A percentile compares a stretch with the other conserved stretches of the same genome.
Conservation (phyloP, 2,113 vertebrate genomes). For the Elanoides forficatus region DNA sequence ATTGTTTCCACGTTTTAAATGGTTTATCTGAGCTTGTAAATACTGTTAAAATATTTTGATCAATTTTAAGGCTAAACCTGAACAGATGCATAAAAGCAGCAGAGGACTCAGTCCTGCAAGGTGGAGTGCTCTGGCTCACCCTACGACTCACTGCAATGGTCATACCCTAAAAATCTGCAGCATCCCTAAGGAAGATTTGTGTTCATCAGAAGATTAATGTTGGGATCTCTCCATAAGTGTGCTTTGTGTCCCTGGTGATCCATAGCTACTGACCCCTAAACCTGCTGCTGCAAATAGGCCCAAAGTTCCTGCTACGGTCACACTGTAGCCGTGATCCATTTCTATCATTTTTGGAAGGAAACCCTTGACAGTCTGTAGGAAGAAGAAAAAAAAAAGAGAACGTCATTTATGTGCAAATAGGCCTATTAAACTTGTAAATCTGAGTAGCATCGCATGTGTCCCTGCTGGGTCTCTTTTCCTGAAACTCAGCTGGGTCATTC, state of each 20-base stretch:
- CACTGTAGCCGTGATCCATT: conserved; percentile 42
- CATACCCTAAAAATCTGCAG: background rate
- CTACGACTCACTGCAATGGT: background rate
- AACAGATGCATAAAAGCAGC: background rate
- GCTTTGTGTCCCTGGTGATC: background rate
- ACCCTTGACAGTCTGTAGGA: conserved; percentile 55
- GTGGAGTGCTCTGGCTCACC: background rate
- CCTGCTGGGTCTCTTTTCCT: background rate
- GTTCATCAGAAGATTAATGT: background rate
- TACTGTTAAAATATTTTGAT: background rate
- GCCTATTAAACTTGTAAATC: background rate
- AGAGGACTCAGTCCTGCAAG: background rate
- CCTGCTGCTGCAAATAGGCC: conserved; percentile 61
- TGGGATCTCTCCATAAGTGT: background rate
- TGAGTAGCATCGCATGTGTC: too few relatives aligned
- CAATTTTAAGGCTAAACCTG: background rate
- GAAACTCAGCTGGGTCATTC: background rate
- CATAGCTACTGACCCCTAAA: conserved; percentile 37
- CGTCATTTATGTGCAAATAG: background rate
- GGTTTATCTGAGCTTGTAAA: background rate
- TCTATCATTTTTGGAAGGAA: conserved; percentile 67
- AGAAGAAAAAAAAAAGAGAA: background rate
- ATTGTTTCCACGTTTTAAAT: background rate
- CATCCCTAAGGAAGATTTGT: background rate
- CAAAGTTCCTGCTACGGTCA: conserved; percentile 62